These are phyloP conservation scores for Pteruthius melanotis DNA, from an alignment of 2,113 vertebrate species.

Conservation along the genomic window DNA sequence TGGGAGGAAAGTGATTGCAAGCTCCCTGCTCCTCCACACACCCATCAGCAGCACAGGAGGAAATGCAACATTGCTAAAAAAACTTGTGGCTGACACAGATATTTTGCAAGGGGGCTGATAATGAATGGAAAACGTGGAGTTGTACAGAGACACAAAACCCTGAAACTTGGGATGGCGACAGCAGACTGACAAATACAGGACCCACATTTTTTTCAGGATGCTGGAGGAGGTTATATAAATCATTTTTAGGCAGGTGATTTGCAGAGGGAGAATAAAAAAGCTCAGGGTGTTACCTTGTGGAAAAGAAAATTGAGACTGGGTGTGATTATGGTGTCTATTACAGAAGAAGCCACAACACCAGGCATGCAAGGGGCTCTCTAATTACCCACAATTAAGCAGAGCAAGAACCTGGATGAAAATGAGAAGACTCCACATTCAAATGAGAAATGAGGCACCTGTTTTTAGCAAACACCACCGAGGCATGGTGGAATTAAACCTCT, in stretches of 20 bases:
- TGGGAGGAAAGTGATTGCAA: background rate
- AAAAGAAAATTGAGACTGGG: background rate
- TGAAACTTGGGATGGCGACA: background rate
- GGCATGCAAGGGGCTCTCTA: background rate
- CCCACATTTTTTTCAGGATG: background rate
- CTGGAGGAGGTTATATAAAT: background rate
- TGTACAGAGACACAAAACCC: background rate
- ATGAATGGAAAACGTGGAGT: background rate
- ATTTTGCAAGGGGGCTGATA: background rate
- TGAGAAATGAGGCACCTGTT: background rate
- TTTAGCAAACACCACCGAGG: background rate
- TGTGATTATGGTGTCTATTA: background rate
- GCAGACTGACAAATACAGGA: background rate
- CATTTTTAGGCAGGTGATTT: background rate
- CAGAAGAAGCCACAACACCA: background rate
- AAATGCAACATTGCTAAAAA: background rate
- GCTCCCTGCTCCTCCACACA: background rate
- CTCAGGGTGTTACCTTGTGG: background rate
- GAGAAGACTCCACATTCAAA: background rate
- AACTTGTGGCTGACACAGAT: background rate
- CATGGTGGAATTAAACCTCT: background rate
- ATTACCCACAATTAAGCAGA: background rate
- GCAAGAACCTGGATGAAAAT: background rate
- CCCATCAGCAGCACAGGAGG: background rate
- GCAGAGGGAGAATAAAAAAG: background rate